A percentile compares a stretch with the other conserved stretches of the same genome.
These are phyloP conservation scores for Monodelphis domestica DNA, from an alignment of 2,797 vertebrate species.

Conservation along the genomic window DNA sequence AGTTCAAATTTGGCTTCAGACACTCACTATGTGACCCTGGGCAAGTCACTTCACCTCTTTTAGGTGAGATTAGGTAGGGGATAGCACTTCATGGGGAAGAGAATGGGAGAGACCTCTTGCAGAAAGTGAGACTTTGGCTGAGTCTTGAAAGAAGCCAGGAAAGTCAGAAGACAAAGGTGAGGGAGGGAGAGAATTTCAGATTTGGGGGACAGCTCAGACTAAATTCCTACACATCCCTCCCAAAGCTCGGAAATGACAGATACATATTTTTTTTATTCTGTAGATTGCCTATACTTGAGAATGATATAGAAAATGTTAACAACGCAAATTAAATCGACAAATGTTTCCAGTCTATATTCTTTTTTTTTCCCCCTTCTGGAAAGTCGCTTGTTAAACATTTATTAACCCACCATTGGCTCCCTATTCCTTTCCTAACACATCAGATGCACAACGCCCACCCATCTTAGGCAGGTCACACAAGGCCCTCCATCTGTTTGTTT, in stretches of 20 bases:
- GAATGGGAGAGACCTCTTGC: neutral
- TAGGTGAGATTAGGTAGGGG: too few relatives aligned
- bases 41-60: too few relatives aligned
- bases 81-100: too few relatives aligned
- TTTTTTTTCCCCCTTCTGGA: neutral
- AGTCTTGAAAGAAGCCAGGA: neutral
- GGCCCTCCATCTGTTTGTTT: neutral
- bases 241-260: neutral
- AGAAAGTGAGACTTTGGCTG: neutral
- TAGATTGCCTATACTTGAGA: neutral
- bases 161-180: neutral
- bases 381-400: neutral
- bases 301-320: neutral
- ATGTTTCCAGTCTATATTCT: neutral
- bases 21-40: too few relatives aligned
- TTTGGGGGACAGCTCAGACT: neutral
- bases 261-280: neutral
- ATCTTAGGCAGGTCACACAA: slow-evolving; percentile 19
- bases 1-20: too few relatives aligned
- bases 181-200: neutral
- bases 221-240: neutral
- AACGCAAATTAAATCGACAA: neutral
- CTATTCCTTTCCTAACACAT: neutral
- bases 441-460: slow-evolving; percentile 30
- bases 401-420: neutral